A percentile compares a stretch with the other conserved stretches of the same genome.
Evolutionary conservation across 2,113 vertebrate genomes (phyloP).

Genomic region (Poeciliopsis occidentalis): DNA sequence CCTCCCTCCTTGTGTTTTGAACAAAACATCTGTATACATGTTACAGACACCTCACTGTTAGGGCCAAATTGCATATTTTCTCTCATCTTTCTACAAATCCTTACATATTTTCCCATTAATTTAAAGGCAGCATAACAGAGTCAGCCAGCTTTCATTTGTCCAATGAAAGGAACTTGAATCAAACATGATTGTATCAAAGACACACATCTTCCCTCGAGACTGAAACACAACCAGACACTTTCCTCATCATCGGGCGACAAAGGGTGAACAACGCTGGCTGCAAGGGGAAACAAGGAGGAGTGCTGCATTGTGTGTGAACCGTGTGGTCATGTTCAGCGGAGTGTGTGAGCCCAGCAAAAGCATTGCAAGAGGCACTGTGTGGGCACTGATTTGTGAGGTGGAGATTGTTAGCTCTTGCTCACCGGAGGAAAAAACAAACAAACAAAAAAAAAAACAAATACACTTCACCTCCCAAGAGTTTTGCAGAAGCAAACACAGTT

Average conservation of each 20-base stretch:
- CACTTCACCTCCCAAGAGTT: slow-evolving; percentile 9
- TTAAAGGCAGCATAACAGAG: no score
- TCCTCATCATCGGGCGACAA: slow-evolving; percentile 21
- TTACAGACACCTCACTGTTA: no score
- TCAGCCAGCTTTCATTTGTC: no score
- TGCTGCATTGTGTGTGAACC: background rate
- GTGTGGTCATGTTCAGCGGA: slow-evolving; percentile 10
- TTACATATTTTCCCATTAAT: no score
- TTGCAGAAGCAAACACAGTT: background rate
- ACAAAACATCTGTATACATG: no score
- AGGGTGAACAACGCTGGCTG: slow-evolving; percentile 7
- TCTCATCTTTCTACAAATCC: no score
- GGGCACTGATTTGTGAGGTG: slow-evolving; percentile 25
- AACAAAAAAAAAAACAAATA: slow-evolving; percentile 33
- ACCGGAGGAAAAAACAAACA: slow-evolving; percentile 24
- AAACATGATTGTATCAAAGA: slow-evolving; percentile 7
- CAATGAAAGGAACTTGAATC: background rate
- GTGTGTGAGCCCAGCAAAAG: slow-evolving; percentile 25
- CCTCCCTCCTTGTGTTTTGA: no score
- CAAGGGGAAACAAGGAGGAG: slow-evolving; percentile 7
- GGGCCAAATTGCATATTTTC: no score
- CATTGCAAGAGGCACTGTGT: slow-evolving; percentile 1
- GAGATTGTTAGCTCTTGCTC: slow-evolving; percentile 34
- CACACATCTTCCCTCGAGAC: background rate
- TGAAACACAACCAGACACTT: slow-evolving; percentile 2